Base-by-base conservation (phyloP, 2,113 vertebrate genomes). In the Nannospalax galili region DNA sequence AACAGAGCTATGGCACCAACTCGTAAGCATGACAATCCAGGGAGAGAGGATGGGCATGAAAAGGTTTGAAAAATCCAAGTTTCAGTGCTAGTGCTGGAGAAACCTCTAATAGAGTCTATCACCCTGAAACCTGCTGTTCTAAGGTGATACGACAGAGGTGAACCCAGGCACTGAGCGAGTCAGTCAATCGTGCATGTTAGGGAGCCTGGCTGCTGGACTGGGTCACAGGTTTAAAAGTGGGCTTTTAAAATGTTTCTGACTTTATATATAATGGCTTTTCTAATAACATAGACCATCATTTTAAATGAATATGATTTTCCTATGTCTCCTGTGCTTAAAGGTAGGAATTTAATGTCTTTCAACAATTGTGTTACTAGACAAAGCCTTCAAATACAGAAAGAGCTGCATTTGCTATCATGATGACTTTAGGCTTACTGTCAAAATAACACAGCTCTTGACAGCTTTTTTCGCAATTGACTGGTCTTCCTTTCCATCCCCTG, bases 81-180 rank as follows among this genome's bases (percentile, higher is more conserved):
- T 82, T 96, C 94, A 90, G 40, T 92, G 92, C 88, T 93, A 97
- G 96, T n/a, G 82, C 69, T 98, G 95, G 82, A 90, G 91, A 95
- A 95, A 74, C 86, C 93, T 97, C 96, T 95, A 96, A 80, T 94
- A 97, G 95, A 81, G 95, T 97, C 94, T 88, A 91, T 82, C 96
- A 97, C 84, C 92, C 92, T 97, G 95, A 97, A 94, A 95, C 74
- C 95, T 88, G 95, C 81, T 98, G 88, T 96, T 98, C 95, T 97
- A 65, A 81, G 73, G 62, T 42, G 85, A 45, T 40, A 48, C 84
- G 56, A 78, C 24, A 19, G 56, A n/a, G n/a, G 1, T 20, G 37
- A 95, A 74, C 24, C 77, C 52, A 16, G 35, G 64, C 56, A 20
- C n/a, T 67, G 24, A 72, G 78, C 80, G 32, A 85, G 62, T 78